These are phyloP conservation scores for Akabosia matsudoensis DNA, from an alignment of 1,140 invertebrate species.

Conservation along the genomic window DNA sequence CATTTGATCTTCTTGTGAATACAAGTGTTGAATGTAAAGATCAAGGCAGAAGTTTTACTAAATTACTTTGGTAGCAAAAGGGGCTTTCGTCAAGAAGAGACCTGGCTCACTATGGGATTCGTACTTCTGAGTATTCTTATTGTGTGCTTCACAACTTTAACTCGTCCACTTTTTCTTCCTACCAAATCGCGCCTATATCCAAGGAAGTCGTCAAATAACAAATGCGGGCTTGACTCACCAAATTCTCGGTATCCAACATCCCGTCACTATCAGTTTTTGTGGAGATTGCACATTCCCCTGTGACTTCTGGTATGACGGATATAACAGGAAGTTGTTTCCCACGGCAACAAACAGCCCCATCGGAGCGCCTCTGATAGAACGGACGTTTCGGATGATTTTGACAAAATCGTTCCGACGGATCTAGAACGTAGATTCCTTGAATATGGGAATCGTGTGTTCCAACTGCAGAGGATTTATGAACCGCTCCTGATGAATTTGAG, in stretches of 20 bases:
- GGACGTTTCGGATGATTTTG: constrained; percentile 3
- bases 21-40: too few species aligned
- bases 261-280: constrained; percentile 28
- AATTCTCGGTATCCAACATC: constrained; percentile 1
- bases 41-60: too few species aligned
- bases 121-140: too few species aligned
- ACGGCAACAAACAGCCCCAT: constrained; percentile 35
- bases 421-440: not conserved
- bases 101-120: too few species aligned
- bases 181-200: too few species aligned
- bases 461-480: not conserved
- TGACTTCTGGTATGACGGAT: constrained; percentile 30
- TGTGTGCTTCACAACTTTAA: too few species aligned
- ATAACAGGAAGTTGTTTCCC: constrained; percentile 26
- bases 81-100: too few species aligned
- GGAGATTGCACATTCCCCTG: constrained; percentile 34
- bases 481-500: not conserved
- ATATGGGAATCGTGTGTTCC: not conserved
- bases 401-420: constrained; percentile 9
- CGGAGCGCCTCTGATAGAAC: constrained; percentile 30
- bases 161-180: too few species aligned
- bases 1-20: too few species aligned
- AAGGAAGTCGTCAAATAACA: too few species aligned
- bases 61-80: too few species aligned
- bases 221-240: constrained; percentile 17